phyloP scores from a whole-genome alignment of 2,113 vertebrate species.

The Hylia prasina region DNA sequence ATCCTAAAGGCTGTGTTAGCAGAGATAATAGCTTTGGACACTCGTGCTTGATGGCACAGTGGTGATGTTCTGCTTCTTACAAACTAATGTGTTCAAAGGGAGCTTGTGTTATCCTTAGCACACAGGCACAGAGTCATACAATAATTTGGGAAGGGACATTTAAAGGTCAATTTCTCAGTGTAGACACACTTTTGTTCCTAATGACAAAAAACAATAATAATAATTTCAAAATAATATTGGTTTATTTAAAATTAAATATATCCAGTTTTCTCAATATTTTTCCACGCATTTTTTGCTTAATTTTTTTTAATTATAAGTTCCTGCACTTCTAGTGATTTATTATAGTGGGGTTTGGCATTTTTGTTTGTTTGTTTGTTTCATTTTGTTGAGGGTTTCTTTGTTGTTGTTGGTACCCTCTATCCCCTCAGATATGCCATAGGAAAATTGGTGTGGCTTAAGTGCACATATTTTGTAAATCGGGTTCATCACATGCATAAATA shows the following conservation, averaged over 20 bases:
- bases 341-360: background rate
- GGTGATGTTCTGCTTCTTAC: background rate
- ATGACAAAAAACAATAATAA: background rate
- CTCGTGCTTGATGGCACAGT: background rate
- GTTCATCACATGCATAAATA: background rate
- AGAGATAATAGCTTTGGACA: background rate
- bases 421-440: background rate
- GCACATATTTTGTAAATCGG: background rate
- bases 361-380: background rate
- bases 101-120: background rate
- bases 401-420: background rate
- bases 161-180: background rate
- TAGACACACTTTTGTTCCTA: background rate
- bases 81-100: accelerated
- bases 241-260: background rate
- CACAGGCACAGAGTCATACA: background rate
- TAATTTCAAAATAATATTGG: background rate
- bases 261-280: background rate
- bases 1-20: background rate
- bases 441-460: background rate
- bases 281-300: accelerated
- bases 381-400: background rate
- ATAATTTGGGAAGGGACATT: background rate
- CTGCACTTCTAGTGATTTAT: background rate
- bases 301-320: background rate